phyloP scores from a whole-genome alignment of 2,113 vertebrate species.

The Bufo gargarizans region DNA sequence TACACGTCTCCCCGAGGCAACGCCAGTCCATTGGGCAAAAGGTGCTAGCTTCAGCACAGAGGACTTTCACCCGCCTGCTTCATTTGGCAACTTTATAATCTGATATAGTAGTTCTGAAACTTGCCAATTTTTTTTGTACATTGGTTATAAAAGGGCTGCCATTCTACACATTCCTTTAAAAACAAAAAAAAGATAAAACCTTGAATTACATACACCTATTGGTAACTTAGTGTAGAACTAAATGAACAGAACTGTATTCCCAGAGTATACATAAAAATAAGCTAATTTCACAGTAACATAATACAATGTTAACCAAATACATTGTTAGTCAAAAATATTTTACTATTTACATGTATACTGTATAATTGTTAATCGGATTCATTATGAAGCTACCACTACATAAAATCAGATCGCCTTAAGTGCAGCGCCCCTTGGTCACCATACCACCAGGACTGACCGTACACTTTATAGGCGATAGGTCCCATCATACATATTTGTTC shows the following conservation, averaged over 20 bases:
- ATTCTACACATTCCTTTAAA: constrained; percentile 61
- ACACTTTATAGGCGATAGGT: constrained; percentile 29
- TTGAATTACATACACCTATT: constrained; percentile 66
- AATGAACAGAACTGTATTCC: constrained; percentile 54
- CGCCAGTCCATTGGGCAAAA: constrained; percentile 31
- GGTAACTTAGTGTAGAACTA: constrained; percentile 67
- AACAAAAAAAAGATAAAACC: constrained; percentile 74
- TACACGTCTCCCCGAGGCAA: neutral
- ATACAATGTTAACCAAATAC: constrained; percentile 91
- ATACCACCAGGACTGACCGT: constrained; percentile 63
- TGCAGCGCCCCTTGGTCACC: constrained; percentile 75
- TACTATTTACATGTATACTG: constrained; percentile 85
- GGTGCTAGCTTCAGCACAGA: constrained; percentile 39
- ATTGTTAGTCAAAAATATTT: constrained; percentile 92
- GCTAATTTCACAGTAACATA: constrained; percentile 72
- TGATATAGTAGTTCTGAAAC: neutral
- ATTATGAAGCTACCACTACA: constrained; percentile 68
- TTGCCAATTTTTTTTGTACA: neutral
- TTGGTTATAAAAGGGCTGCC: neutral
- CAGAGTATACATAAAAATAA: constrained; percentile 74
- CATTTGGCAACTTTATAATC: neutral
- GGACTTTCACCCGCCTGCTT: constrained; percentile 30
- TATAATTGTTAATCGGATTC: constrained; percentile 73
- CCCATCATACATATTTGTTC: constrained; percentile 61
- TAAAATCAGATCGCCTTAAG: constrained; percentile 68